phyloP scores from a whole-genome alignment of 2,113 vertebrate species.

The Muntiacus reevesi region DNA sequence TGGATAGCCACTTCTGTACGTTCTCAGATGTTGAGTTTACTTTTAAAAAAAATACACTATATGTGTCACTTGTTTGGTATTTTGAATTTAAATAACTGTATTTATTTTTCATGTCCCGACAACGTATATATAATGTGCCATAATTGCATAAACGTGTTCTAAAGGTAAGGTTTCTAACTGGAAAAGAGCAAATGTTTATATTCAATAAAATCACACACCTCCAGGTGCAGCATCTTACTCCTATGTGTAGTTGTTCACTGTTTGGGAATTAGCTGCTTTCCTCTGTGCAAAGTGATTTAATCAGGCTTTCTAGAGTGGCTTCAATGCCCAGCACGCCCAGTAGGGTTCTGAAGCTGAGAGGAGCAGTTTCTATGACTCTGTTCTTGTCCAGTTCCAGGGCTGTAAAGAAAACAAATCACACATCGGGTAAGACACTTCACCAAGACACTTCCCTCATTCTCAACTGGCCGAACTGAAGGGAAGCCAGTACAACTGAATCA shows the following conservation, averaged over 20 bases:
- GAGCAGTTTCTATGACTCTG: slow-evolving; percentile 50
- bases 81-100: slow-evolving; percentile 92
- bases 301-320: slow-evolving; percentile 84
- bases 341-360: slow-evolving; percentile 81
- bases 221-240: slow-evolving; percentile 56
- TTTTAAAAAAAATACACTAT: slow-evolving; percentile 60
- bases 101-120: slow-evolving; percentile 92
- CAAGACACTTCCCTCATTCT: background rate
- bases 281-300: slow-evolving; percentile 67
- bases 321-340: slow-evolving; percentile 85
- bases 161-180: slow-evolving; percentile 81
- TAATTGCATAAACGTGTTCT: slow-evolving; percentile 81
- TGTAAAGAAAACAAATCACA: slow-evolving; percentile 60
- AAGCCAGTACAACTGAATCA: fast-evolving
- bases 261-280: background rate
- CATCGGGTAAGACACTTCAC: background rate
- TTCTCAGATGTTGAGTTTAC: slow-evolving; percentile 73
- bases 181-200: slow-evolving; percentile 86
- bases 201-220: slow-evolving; percentile 83
- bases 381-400: slow-evolving; percentile 78
- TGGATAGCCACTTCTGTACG: slow-evolving; percentile 74
- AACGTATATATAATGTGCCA: slow-evolving; percentile 80
- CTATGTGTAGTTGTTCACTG: background rate
- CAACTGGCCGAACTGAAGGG: fast-evolving
- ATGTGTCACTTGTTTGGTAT: slow-evolving; percentile 79